Evolutionary conservation across 2,113 vertebrate genomes (phyloP).

Genomic region (Rhodinocichla rosea): DNA sequence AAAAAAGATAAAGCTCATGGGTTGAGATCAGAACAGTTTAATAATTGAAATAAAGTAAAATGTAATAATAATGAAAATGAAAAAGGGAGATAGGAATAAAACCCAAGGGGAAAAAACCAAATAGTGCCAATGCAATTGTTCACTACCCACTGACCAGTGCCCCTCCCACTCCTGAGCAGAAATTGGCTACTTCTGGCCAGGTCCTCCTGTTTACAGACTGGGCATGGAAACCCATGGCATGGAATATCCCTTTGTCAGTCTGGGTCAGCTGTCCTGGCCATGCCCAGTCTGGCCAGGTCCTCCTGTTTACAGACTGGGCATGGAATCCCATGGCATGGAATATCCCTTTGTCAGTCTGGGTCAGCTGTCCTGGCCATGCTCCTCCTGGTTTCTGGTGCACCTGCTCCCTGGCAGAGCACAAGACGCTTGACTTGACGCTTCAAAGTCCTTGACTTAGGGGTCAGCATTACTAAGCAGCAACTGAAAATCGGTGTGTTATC

Average conservation of each 20-base stretch:
- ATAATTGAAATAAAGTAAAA: neutral
- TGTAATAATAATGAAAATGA: neutral
- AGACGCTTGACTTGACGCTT: neutral
- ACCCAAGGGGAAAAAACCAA: neutral
- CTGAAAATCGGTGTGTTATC: neutral
- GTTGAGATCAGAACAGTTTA: neutral
- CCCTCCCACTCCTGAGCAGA: neutral
- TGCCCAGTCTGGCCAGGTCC: accelerated
- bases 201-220: neutral
- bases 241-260: neutral
- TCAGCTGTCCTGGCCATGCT: neutral
- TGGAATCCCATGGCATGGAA: neutral
- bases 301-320: neutral
- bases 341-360: neutral
- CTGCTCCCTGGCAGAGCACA: neutral
- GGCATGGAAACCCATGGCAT: accelerated
- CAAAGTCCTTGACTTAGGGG: too few relatives aligned
- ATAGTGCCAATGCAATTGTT: neutral
- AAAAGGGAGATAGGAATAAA: neutral
- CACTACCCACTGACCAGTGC: accelerated
- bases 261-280: neutral
- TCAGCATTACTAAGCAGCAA: neutral
- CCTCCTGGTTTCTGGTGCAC: neutral
- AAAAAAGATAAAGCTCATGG: neutral
- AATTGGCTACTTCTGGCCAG: neutral